These are phyloP conservation scores for Propithecus perrieri DNA, from an alignment of 2,797 vertebrate species.

Conservation along the genomic window DNA sequence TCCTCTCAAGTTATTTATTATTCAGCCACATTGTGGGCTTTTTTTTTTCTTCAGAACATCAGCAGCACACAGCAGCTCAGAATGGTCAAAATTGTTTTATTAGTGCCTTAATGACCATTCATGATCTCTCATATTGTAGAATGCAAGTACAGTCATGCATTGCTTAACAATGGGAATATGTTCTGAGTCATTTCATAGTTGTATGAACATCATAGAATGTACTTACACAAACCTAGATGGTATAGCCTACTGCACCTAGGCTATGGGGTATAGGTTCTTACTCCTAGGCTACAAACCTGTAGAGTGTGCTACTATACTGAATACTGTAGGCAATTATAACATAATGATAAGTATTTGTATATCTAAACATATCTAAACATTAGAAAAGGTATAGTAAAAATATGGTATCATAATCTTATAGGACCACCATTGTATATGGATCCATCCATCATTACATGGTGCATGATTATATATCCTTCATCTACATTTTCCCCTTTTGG, in stretches of 20 bases:
- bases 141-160: too few species aligned
- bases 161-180: background rate
- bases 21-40: background rate
- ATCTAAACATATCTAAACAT: background rate
- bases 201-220: background rate
- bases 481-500: background rate
- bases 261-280: background rate
- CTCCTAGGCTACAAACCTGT: background rate
- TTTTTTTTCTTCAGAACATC: background rate
- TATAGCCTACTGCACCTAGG: background rate
- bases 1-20: background rate
- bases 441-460: background rate
- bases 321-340: background rate
- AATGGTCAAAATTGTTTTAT: background rate
- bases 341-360: background rate
- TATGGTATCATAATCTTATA: background rate
- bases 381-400: background rate
- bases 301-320: background rate
- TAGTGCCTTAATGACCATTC: background rate
- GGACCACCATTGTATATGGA: background rate
- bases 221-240: background rate
- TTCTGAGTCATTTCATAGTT: background rate
- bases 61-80: background rate
- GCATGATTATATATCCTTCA: background rate
- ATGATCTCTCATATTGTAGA: background rate